phyloP scores from a whole-genome alignment of 2,113 vertebrate species.

The Odontophorus gujanensis region DNA sequence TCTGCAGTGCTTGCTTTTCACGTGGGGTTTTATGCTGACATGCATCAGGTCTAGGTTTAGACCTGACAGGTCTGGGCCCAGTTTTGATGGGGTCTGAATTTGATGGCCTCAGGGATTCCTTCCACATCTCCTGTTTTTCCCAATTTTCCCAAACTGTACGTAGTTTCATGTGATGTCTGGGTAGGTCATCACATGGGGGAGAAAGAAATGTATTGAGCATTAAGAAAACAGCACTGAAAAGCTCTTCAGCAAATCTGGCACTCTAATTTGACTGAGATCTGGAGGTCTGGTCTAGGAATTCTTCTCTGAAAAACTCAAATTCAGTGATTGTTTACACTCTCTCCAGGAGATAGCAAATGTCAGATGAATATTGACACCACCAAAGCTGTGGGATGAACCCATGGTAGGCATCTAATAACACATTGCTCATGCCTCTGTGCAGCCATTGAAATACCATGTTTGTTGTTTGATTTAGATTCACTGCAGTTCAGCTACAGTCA shows the following conservation, averaged over 20 bases:
- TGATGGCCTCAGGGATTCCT: neutral
- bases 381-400: neutral
- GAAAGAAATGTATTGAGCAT: neutral
- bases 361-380: neutral
- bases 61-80: neutral
- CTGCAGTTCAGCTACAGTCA: neutral
- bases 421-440: neutral
- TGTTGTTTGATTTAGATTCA: neutral
- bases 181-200: neutral
- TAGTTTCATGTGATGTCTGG: neutral
- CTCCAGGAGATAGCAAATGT: neutral
- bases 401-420: neutral
- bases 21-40: neutral
- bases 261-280: neutral
- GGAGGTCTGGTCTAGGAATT: neutral
- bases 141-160: neutral
- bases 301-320: neutral
- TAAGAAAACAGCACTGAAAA: constrained; percentile 15
- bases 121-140: neutral
- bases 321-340: neutral
- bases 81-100: neutral
- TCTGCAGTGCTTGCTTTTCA: neutral
- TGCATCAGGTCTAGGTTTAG: neutral
- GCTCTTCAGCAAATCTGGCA: neutral
- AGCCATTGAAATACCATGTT: neutral